phyloP scores from a whole-genome alignment of 2,797 vertebrate genomes.

The Malacoraja senta region DNA sequence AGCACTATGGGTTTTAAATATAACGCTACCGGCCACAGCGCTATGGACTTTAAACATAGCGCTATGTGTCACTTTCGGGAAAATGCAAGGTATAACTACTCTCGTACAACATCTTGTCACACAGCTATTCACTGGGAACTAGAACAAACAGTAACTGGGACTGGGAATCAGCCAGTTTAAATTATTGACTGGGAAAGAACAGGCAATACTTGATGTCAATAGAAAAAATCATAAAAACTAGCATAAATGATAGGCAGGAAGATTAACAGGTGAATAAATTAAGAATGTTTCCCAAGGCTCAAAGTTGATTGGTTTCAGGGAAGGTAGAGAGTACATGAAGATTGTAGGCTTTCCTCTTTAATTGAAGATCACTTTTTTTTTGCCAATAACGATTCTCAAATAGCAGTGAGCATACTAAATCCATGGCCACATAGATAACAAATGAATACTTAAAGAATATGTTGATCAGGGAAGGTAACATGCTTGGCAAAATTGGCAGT shows the following conservation, averaged over 20 bases:
- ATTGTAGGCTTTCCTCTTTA: neutral
- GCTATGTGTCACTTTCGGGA: too few species aligned
- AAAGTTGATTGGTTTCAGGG: neutral
- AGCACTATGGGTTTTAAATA: too few species aligned
- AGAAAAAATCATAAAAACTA: neutral
- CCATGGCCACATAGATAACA: neutral
- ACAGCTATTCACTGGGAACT: too few species aligned
- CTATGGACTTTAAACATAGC: too few species aligned
- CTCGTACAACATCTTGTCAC: too few species aligned
- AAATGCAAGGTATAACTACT: too few species aligned
- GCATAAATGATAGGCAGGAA: neutral
- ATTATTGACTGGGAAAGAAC: too few species aligned
- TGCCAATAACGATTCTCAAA: neutral
- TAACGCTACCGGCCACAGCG: too few species aligned
- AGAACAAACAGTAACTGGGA: too few species aligned
- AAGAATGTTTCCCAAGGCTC: neutral
- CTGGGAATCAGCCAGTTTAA: too few species aligned
- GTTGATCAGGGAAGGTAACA: neutral
- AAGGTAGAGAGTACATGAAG: neutral
- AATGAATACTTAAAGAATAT: neutral
- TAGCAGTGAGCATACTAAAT: neutral
- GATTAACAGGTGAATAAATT: too few species aligned
- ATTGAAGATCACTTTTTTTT: neutral
- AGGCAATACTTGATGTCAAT: neutral
- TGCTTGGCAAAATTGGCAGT: neutral